Base-by-base conservation (phyloP, 2,888 invertebrate genomes). In the Corbicula japonica region DNA sequence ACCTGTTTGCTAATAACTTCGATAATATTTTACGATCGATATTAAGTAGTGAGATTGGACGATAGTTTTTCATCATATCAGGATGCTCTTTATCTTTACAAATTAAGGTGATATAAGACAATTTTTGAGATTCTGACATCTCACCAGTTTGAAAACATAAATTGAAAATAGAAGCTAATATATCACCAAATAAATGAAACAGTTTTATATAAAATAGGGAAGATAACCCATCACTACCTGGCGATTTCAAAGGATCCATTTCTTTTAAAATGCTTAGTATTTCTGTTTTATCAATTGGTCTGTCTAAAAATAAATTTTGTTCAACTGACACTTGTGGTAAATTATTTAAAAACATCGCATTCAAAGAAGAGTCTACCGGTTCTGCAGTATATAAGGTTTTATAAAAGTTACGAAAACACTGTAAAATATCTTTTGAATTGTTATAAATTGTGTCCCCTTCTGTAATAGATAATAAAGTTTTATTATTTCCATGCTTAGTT, bases 11-110 rank as follows among this genome's bases (percentile, higher is more conserved):
- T 15, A 86, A 38, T 21, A 73, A 23, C 77, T 86, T 85, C 1
- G 85, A 84, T 2, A 86, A 30, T 69, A 85, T 80, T 75, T 87
- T 86, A 15, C 84, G 65, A 50, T 87, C 86, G 15, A 79, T 46
- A 76, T 84, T 84, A 21, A 86, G 41, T 4, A 87, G 54, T 10
- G 83, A 83, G 21, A 86, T 87, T 12, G 85, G 88, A 21, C 85
- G 50, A 65, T 80, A 87, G 56, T 76, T 76, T 68, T 83, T 80
- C 54, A 86, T 58, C 66, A 71, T 28, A 21, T 48, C 30, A n/a
- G 69, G n/a, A 21, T 82, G 60, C 26, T 56, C 28, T 30, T 34
- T 35, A 62, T 86, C 83, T 80, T 86, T 85, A 65, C 81, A 83
- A 30, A 87, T 32, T 15, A 71, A 35, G 5, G 66, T 77, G 3